Evolutionary conservation across 1,140 invertebrate genomes (phyloP).

Genomic region (Chionoecetes opilio): DNA sequence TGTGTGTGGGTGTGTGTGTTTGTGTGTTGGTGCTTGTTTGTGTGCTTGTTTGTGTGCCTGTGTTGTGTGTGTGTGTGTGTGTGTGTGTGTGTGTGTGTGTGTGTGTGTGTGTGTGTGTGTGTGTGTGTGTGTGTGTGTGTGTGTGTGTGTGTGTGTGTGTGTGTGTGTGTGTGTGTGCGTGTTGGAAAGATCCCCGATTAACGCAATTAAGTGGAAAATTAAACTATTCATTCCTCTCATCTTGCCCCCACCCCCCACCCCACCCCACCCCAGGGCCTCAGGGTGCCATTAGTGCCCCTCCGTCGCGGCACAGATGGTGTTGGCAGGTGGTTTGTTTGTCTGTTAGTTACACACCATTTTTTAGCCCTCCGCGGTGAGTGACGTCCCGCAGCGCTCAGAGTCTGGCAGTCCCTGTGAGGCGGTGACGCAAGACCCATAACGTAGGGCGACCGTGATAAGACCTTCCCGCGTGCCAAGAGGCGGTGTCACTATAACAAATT

Average conservation of each 20-base stretch:
- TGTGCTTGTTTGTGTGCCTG: no score
- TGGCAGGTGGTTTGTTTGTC: conserved; percentile 27
- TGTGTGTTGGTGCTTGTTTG: no score
- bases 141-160: no score
- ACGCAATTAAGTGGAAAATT: background rate
- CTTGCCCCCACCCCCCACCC: background rate
- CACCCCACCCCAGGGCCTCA: no score
- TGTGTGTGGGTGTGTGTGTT: no score
- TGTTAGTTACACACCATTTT: background rate
- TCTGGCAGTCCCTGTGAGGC: background rate
- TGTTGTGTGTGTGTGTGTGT: no score
- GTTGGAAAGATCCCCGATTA: background rate
- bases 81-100: no score
- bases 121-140: no score
- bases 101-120: no score
- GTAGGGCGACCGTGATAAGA: background rate
- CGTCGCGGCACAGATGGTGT: background rate
- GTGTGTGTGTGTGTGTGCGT: background rate
- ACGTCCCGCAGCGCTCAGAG: background rate
- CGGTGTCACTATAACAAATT: background rate
- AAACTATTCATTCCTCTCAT: background rate
- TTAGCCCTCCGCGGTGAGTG: background rate
- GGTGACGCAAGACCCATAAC: background rate
- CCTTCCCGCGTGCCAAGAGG: background rate
- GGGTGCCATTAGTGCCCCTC: background rate